These are phyloP conservation scores for Micropoecilia bifurca DNA, from an alignment of 2,797 vertebrate species.

Conservation along the genomic window DNA sequence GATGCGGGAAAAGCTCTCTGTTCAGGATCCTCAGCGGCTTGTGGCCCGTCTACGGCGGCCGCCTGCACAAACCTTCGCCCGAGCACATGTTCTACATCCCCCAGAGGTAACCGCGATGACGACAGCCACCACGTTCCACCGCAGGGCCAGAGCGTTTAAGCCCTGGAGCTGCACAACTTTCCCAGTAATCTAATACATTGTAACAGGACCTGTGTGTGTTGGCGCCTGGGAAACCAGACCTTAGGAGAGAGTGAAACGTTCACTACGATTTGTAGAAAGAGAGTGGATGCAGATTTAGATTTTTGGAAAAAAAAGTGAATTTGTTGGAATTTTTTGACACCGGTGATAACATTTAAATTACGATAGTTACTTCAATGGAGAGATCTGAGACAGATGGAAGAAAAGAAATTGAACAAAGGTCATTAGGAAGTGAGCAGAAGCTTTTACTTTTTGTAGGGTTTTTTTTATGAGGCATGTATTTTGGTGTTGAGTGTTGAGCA, in stretches of 20 bases:
- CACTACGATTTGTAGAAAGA: conserved; percentile 39
- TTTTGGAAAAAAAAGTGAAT: background rate
- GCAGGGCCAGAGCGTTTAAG: conserved; percentile 24
- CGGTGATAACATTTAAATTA: no score
- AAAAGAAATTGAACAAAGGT: no score
- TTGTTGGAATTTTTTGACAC: background rate
- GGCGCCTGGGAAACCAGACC: conserved; percentile 65
- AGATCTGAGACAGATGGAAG: no score
- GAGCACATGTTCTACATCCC: conserved; percentile 97
- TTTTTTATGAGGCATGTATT: no score
- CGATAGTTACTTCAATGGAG: no score
- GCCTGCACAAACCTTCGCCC: conserved; percentile 91
- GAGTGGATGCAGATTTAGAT: background rate
- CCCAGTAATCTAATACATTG: conserved; percentile 52
- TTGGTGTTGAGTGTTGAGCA: no score
- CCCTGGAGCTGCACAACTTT: background rate
- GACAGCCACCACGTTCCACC: background rate
- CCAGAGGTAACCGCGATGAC: conserved; percentile 83
- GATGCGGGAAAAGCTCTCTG: conserved; percentile 95
- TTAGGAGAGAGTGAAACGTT: conserved; percentile 72
- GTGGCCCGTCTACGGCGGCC: conserved; percentile 94
- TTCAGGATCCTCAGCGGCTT: conserved; percentile 95
- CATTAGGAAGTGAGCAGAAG: no score
- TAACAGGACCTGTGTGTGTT: conserved; percentile 50
- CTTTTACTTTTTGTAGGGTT: no score